Conservation (phyloP, 2,797 vertebrate genomes). For the Gobionotothen gibberifrons region DNA sequence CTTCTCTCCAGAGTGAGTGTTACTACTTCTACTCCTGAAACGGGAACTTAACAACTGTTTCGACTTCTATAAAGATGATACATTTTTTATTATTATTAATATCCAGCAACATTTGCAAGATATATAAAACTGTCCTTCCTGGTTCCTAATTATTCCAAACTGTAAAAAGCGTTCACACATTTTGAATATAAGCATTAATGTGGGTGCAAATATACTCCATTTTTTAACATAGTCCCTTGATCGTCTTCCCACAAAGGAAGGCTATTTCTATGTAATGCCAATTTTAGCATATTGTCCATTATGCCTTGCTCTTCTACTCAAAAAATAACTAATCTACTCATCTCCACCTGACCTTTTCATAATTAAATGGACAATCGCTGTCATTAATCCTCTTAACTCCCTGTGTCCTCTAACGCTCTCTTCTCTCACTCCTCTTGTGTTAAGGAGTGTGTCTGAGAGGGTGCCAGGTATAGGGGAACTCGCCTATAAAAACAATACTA, state of each 20-base stretch:
- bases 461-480: background rate
- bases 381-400: constrained; percentile 42
- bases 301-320: constrained; percentile 42
- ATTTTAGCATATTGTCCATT: constrained; percentile 50
- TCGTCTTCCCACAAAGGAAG: constrained; percentile 3
- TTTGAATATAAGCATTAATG: background rate
- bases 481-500: constrained; percentile 18
- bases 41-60: background rate
- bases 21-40: background rate
- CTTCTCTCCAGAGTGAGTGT: background rate
- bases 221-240: background rate
- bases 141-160: constrained; percentile 6
- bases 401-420: constrained; percentile 33
- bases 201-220: background rate
- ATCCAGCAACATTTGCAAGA: background rate
- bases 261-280: constrained; percentile 45
- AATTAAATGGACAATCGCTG: constrained; percentile 41
- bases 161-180: background rate
- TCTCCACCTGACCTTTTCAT: constrained; percentile 62
- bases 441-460: background rate
- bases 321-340: constrained; percentile 24
- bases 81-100: background rate
- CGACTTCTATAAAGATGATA: background rate
- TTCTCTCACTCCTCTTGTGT: constrained; percentile 26
- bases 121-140: background rate